phyloP scores from a whole-genome alignment of 2,797 vertebrate genomes.

The Argyrosomus regius region DNA sequence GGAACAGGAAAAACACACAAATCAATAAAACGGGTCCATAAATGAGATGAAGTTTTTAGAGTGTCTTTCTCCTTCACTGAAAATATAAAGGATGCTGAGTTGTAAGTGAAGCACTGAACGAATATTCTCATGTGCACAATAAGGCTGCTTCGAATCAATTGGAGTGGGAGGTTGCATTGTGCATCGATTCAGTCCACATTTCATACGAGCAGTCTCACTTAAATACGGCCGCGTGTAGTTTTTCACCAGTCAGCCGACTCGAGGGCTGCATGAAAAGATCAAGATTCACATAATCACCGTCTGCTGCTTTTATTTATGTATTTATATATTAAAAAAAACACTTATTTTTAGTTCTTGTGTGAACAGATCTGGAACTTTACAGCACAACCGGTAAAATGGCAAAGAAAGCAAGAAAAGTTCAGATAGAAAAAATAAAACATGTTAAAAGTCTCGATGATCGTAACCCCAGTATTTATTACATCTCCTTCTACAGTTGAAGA shows the following conservation, averaged over 20 bases:
- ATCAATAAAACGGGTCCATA: conserved; percentile 38
- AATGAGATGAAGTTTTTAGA: conserved; percentile 38
- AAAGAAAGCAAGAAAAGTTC: too few relatives aligned
- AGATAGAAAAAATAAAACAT: too few relatives aligned
- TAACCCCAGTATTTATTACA: too few relatives aligned
- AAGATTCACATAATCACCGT: background rate
- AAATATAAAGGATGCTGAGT: conserved; percentile 28
- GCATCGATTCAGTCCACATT: conserved; percentile 43
- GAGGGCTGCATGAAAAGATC: too few relatives aligned
- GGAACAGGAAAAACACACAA: conserved; percentile 39
- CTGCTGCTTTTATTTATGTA: background rate
- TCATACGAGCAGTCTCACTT: conserved; percentile 8
- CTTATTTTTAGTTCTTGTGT: too few relatives aligned
- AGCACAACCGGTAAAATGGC: too few relatives aligned
- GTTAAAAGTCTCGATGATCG: too few relatives aligned
- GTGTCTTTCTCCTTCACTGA: conserved; percentile 29
- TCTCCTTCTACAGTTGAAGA: too few relatives aligned
- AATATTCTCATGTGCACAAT: conserved; percentile 28
- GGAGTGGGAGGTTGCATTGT: conserved; percentile 40
- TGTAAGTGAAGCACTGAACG: conserved; percentile 24
- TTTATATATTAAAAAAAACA: too few relatives aligned
- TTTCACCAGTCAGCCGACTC: background rate
- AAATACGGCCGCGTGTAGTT: conserved; percentile 20
- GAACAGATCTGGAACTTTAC: too few relatives aligned
- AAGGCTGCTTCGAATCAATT: conserved; percentile 36